These are phyloP conservation scores for Patiria pectinifera DNA, from an alignment of 53 echinoderm and acorn worm genomes.

Conservation along the genomic window DNA sequence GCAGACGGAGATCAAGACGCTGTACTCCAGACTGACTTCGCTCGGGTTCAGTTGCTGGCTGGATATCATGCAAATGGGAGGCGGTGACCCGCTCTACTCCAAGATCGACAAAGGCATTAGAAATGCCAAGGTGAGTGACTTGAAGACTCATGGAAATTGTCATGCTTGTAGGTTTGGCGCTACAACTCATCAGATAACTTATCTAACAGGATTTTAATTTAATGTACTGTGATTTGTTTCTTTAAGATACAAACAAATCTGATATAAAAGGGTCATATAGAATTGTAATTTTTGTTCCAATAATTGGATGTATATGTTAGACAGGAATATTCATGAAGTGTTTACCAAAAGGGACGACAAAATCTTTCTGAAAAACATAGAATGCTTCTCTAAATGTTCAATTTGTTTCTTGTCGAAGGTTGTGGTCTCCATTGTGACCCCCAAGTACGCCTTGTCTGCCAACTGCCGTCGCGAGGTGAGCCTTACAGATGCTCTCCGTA, in stretches of 20 bases:
- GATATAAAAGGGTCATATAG: too few relatives aligned
- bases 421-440: conserved; percentile 90
- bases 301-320: too few relatives aligned
- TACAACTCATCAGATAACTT: too few relatives aligned
- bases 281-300: too few relatives aligned
- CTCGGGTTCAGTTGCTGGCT: conserved; percentile 91
- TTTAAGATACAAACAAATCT: too few relatives aligned
- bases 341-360: too few relatives aligned
- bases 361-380: too few relatives aligned
- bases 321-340: too few relatives aligned
- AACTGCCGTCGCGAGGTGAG: conserved; percentile 96
- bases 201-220: too few relatives aligned
- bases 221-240: too few relatives aligned
- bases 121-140: conserved; percentile 86
- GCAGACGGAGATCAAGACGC: conserved; percentile 88
- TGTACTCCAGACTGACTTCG: conserved; percentile 81
- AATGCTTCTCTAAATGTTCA: background rate
- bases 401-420: conserved; percentile 66
- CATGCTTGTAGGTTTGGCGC: background rate
- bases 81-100: conserved; percentile 92
- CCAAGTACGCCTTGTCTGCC: conserved; percentile 94
- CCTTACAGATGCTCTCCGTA: conserved; percentile 91
- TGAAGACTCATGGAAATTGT: background rate
- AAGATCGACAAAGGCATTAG: conserved; percentile 96
- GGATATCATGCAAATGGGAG: conserved; percentile 93